Evolutionary conservation across 2,113 vertebrate genomes (phyloP).

Genomic region (Ibidorhyncha struthersii): DNA sequence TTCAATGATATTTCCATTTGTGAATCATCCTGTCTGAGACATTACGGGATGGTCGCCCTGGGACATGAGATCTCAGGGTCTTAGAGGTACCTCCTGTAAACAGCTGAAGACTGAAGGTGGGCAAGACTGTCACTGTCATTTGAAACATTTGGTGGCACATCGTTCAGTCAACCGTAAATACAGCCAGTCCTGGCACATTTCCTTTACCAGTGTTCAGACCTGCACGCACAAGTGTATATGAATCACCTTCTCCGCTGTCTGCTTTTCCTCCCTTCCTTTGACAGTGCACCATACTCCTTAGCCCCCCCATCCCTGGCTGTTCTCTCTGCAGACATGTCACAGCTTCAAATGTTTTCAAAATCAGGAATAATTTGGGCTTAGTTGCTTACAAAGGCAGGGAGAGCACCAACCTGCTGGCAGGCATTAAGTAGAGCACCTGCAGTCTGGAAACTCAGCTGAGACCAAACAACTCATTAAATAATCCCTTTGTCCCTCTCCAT

Average conservation of each 20-base stretch:
- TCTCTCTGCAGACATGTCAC: not conserved
- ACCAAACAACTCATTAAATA: not conserved
- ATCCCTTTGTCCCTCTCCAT: not conserved
- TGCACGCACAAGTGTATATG: rapidly evolving
- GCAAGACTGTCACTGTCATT: not conserved
- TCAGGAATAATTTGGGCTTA: not conserved
- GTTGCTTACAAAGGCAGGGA: not conserved
- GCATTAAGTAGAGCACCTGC: not conserved
- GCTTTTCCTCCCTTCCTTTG: not conserved
- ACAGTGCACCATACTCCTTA: not conserved
- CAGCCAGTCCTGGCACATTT: not conserved
- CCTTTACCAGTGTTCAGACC: not conserved
- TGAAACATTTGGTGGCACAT: not conserved
- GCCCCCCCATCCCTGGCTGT: not conserved
- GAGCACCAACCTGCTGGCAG: not conserved
- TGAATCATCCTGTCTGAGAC: not conserved
- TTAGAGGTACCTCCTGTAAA: not conserved
- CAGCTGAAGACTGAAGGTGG: not conserved
- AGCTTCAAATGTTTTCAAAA: not conserved
- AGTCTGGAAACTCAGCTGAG: not conserved
- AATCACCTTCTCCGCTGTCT: not conserved
- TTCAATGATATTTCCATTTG: not conserved
- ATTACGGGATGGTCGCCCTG: not conserved
- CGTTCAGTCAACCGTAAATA: not conserved
- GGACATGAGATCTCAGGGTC: not conserved